phyloP scores from a whole-genome alignment of 2,113 vertebrate species.

The Brevimyrus niger region DNA sequence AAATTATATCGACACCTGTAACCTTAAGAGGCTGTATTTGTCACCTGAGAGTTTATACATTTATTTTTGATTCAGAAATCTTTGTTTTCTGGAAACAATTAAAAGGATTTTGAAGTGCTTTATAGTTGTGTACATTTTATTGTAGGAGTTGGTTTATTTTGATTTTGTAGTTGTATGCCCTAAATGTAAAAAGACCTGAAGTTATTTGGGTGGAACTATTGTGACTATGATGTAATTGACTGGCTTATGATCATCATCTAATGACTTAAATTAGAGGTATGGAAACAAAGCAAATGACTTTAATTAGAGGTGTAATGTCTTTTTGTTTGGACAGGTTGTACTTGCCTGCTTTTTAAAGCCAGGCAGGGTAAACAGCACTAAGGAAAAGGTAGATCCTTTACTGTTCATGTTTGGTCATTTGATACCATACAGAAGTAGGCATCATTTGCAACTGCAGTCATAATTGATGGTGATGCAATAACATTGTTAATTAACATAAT shows the following conservation, averaged over 20 bases:
- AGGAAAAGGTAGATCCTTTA: neutral
- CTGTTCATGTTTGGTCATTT: neutral
- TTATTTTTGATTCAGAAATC: neutral
- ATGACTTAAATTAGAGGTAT: constrained; percentile 9
- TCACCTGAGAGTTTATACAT: neutral
- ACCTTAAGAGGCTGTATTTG: neutral
- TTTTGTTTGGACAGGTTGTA: neutral
- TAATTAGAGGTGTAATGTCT: neutral
- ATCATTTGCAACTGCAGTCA: neutral
- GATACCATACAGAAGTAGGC: neutral
- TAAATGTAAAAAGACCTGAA: neutral
- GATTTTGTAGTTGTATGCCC: neutral
- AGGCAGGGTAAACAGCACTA: neutral
- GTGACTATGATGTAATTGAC: neutral
- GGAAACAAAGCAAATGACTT: neutral
- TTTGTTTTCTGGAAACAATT: neutral
- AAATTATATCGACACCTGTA: neutral
- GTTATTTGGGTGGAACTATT: neutral
- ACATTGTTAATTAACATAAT: neutral
- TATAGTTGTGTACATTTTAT: neutral
- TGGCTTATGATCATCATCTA: neutral
- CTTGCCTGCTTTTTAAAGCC: neutral
- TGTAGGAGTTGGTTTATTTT: neutral
- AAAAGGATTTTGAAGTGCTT: neutral
- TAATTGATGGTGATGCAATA: neutral